phyloP scores from a whole-genome alignment of 1,140 invertebrate species.

The Drosophila eugracilis region DNA sequence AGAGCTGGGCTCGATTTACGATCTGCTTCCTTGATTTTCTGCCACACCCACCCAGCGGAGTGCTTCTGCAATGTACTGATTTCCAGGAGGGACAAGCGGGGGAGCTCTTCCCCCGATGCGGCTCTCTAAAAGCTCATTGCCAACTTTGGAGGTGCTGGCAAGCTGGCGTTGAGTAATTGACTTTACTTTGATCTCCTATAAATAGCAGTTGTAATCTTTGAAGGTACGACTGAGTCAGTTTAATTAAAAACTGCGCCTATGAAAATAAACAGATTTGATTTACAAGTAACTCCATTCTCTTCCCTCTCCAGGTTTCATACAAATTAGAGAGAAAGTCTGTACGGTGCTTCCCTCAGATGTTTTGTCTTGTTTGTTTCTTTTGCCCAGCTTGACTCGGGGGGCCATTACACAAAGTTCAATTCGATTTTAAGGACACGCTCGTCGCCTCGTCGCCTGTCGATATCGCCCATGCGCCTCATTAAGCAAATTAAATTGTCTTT shows the following conservation, averaged over 20 bases:
- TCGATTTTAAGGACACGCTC: slow-evolving; percentile 18
- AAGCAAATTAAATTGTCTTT: slow-evolving; percentile 74
- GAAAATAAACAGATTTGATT: slow-evolving; percentile 57
- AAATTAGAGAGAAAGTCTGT: no score
- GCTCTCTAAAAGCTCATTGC: slow-evolving; percentile 81
- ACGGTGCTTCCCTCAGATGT: no score
- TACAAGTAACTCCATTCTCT: no score
- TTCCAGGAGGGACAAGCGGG: slow-evolving; percentile 30
- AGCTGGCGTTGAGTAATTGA: slow-evolving; percentile 76
- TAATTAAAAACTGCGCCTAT: slow-evolving; percentile 50
- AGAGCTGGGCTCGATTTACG: slow-evolving; percentile 40
- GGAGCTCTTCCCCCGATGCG: no score
- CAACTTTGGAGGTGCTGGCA: slow-evolving; percentile 68
- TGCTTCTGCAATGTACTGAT: slow-evolving; percentile 69
- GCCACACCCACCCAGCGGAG: slow-evolving; percentile 57
- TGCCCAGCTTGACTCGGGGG: no score
- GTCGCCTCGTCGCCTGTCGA: slow-evolving; percentile 19
- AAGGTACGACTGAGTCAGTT: slow-evolving; percentile 50
- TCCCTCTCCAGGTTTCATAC: no score
- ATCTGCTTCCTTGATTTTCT: slow-evolving; percentile 66
- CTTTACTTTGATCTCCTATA: slow-evolving; percentile 76
- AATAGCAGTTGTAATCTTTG: slow-evolving; percentile 64
- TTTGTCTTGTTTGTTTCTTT: no score
- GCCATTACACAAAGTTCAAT: no score
- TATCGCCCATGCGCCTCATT: slow-evolving; percentile 70